phyloP scores from a whole-genome alignment of 1,140 invertebrate genomes.

The Calycopis cecrops region DNA sequence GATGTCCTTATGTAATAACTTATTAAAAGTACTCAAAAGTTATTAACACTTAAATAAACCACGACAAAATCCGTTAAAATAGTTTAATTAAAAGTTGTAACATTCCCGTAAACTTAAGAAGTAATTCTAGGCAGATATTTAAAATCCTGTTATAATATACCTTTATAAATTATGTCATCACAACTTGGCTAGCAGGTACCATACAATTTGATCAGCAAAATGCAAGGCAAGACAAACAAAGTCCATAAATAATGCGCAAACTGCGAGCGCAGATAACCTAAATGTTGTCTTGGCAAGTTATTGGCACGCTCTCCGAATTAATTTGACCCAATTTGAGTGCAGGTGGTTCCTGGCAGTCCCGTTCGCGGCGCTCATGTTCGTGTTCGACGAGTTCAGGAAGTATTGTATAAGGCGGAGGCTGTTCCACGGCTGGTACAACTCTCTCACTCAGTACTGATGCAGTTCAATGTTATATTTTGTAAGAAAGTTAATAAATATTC shows the following conservation, averaged over 20 bases:
- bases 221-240: constrained; percentile 3
- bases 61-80: too few species aligned
- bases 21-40: too few species aligned
- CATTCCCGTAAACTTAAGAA: too few species aligned
- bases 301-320: constrained; percentile 6
- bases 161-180: too few species aligned
- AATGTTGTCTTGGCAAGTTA: constrained; percentile 7
- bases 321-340: constrained; percentile 20
- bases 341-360: constrained; percentile 63
- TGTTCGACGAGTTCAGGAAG: constrained; percentile 59
- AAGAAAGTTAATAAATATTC: neutral
- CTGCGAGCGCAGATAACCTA: constrained; percentile 4
- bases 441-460: constrained; percentile 48
- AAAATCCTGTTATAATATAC: too few species aligned
- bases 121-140: too few species aligned
- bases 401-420: constrained; percentile 49
- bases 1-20: too few species aligned
- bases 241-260: constrained; percentile 4
- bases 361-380: constrained; percentile 48
- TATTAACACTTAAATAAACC: too few species aligned
- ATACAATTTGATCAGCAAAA: neutral
- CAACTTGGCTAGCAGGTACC: neutral
- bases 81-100: too few species aligned
- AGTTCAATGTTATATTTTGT: neutral
- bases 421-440: constrained; percentile 53